These are phyloP conservation scores for Drosophila sp. DNA, from an alignment of 1,140 invertebrate species.

Conservation along the genomic window DNA sequence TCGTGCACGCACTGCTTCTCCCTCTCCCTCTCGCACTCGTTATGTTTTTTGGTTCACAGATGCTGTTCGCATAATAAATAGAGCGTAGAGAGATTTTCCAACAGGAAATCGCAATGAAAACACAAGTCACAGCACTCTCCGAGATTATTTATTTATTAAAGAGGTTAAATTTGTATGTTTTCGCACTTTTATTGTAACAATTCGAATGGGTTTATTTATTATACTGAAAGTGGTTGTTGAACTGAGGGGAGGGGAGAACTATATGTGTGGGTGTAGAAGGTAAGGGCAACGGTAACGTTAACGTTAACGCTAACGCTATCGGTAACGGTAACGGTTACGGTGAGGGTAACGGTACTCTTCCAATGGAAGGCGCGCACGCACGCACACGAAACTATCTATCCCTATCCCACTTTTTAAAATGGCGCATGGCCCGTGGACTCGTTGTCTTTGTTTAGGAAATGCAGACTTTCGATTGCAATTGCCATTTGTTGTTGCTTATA, in stretches of 20 bases:
- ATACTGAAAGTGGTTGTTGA: slow-evolving; percentile 49
- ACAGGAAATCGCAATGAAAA: not conserved
- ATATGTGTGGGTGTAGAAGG: not conserved
- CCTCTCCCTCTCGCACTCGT: not conserved
- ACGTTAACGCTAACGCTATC: slow-evolving; percentile 4
- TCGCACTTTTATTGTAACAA: slow-evolving; percentile 57
- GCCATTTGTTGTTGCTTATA: slow-evolving; percentile 27
- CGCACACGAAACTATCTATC: slow-evolving; percentile 79
- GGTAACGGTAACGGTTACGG: no score
- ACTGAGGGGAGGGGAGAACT: not conserved
- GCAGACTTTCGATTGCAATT: slow-evolving; percentile 63
- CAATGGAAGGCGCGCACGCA: slow-evolving; percentile 78
- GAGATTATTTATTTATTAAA: not conserved
- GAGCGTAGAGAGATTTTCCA: slow-evolving; percentile 23
- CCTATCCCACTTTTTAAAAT: slow-evolving; percentile 82
- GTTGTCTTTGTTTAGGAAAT: slow-evolving; percentile 81
- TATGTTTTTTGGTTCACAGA: not conserved
- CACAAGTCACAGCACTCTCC: not conserved
- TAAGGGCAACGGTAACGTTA: no score
- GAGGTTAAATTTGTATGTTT: not conserved
- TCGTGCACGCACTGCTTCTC: slow-evolving; percentile 59
- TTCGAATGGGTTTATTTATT: slow-evolving; percentile 66
- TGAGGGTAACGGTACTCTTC: slow-evolving; percentile 51
- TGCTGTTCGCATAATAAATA: slow-evolving; percentile 47
- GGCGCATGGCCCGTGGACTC: slow-evolving; percentile 66